Evolutionary conservation across 2,113 vertebrate genomes (phyloP), one percentile per base, ranked within the genome.

Genomic region (Strigops habroptila): DNA sequence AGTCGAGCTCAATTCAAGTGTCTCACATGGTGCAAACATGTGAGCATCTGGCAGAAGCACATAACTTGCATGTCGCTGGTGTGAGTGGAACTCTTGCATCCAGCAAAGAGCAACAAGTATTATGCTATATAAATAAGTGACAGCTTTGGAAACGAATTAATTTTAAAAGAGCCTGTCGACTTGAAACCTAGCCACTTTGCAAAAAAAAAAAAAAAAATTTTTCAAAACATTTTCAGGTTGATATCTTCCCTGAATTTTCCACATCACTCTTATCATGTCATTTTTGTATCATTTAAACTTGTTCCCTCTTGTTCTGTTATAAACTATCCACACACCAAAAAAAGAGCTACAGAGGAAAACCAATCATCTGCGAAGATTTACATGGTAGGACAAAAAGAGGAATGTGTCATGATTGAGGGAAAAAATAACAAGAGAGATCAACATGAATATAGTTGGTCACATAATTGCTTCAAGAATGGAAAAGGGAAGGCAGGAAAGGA

Each of bases 211-310:
- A n/a, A 57, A 39, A 82, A 95, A 71, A 3, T 11, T 65, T 81
- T 88, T 93, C 44, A 79, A 91, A 95, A 88, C 53, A 79, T 96
- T 93, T 93, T 71, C 83, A 84, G 83, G 74, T 84, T 76, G 90
- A 71, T 77, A 46, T 41, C 74, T 92, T 85, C 82, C 64, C 18
- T 84, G 62, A 84, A 30, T 89, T 91, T 79, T 75, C 55, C 28
- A 39, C 35, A n/a, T 76, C 74, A n/a, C 22, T 88, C 69, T 67
- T 37, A 88, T 31, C 23, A 52, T 79, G 48, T 64, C 17, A n/a
- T 65, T 91, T 93, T 76, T 71, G 13, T 71, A 39, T 81, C 9
- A 28, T 44, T 96, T 52, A 52, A 73, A 57, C n/a, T 82, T 70
- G 5, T 24, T 94, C 14, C 55, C 35, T 92, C 53, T 91, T 85